These are phyloP conservation scores for Cosmia trapezina DNA, from an alignment of 2,888 invertebrate species.

Conservation along the genomic window DNA sequence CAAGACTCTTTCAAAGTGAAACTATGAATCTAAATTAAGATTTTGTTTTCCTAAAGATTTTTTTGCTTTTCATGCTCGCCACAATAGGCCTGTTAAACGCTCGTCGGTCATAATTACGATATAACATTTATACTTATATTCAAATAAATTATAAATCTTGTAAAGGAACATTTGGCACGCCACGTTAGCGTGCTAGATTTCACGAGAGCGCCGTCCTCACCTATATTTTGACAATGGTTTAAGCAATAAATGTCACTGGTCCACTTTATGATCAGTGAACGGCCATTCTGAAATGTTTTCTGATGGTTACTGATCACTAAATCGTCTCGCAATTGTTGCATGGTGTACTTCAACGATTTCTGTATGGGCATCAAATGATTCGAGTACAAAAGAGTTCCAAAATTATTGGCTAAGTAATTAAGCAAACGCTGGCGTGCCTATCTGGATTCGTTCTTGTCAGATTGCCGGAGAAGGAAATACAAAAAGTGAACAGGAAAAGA, in stretches of 20 bases:
- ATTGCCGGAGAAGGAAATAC: neutral
- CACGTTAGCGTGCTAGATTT: constrained; percentile 4
- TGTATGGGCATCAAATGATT: neutral
- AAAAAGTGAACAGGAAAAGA: neutral
- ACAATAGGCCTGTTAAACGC: neutral
- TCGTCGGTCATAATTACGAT: neutral
- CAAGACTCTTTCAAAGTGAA: neutral
- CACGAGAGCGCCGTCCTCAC: constrained; percentile 32
- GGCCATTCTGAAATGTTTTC: neutral
- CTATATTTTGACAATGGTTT: constrained; percentile 14
- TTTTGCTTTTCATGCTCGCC: neutral
- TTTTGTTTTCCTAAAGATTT: neutral
- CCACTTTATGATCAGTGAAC: constrained; percentile 11
- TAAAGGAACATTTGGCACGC: constrained; percentile 25
- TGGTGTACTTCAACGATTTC: too few relatives aligned
- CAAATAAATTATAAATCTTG: neutral
- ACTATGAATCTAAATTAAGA: neutral
- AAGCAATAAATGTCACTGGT: constrained; percentile 9
- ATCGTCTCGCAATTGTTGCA: neutral
- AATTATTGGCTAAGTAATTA: neutral
- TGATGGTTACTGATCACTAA: neutral
- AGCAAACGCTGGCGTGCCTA: neutral
- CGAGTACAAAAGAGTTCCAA: neutral
- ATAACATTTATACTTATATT: constrained; percentile 3
- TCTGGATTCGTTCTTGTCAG: neutral